Evolutionary conservation across 1,140 invertebrate species (phyloP), one percentile per base, ranked within the genome.

Genomic region (Drosophila nikananu): DNA sequence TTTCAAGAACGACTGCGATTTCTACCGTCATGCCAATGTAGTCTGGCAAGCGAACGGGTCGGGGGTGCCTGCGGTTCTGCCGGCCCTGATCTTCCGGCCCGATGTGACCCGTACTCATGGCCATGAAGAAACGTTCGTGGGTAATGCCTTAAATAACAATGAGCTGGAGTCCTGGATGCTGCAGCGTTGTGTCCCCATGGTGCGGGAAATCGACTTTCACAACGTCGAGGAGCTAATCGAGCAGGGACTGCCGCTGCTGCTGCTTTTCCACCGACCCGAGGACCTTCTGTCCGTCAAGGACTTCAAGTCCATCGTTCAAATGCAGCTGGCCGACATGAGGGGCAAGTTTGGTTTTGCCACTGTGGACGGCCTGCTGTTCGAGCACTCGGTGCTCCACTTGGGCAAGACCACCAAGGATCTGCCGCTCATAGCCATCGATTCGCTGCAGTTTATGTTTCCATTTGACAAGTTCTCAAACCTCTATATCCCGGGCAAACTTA

Each of bases 171-270:
- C 46, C 0, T 86, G 82, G 82, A 23, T 81, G 0, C 15, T 42
- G 5, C n/a, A 54, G 17, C 75, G 65, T 9, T 86, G 83, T 49
- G 44, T 86, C 23, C 83, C 83, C 0, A 30, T 86, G 15, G 83
- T 86, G 21, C 52, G 71, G 8, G 71, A 70, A n/a, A 64, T 86
- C 10, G 49, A 86, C 10, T 86, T 86, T 7, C 19, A 10, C 8
- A 82, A 79, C 30, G 83, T 82, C 27, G 83, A 86, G 61, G 84
- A 83, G 52, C 35, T 89, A 9, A 89, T 89, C 15, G 84, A 89
- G 19, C 30, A 89, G 39, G 15, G 71, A 17, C 12, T 81, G 13
- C 84, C 83, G 1, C 44, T 87, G 1, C 25, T 83, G 9, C 49
- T 83, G 39, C 77, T 89, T 10, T 78, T 83, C 9, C 57, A 89